Percentiles rank a stretch among this genome's conserved stretches.
Evolutionary conservation across 2,113 vertebrate genomes (phyloP).

Genomic region (Pontoporia blainvillei): DNA sequence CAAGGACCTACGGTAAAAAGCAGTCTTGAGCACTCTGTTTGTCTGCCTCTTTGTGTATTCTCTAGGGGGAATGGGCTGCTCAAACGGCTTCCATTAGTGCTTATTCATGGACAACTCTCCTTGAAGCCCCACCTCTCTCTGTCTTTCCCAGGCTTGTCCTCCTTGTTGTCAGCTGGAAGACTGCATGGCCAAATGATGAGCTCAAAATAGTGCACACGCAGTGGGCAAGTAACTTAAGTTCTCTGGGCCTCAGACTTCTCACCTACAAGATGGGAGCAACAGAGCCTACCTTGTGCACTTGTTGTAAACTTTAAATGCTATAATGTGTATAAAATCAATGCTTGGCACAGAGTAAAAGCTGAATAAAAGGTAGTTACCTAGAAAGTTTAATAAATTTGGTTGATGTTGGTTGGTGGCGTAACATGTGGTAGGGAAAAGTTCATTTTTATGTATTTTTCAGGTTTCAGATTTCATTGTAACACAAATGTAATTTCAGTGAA

Average conservation of each 20-base stretch:
- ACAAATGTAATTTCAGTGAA: slow-evolving; percentile 50
- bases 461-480: slow-evolving; percentile 33
- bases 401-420: neutral
- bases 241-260: neutral
- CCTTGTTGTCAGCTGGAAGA: neutral
- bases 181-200: neutral
- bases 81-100: neutral
- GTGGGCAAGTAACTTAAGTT: neutral
- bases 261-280: neutral
- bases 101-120: neutral
- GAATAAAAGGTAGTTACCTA: neutral
- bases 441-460: slow-evolving; percentile 19
- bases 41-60: neutral
- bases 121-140: neutral
- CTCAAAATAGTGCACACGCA: neutral
- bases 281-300: neutral
- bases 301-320: neutral
- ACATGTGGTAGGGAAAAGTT: neutral
- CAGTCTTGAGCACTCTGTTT: neutral
- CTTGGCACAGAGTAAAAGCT: neutral
- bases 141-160: neutral
- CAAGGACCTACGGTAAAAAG: neutral
- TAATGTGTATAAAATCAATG: neutral
- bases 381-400: neutral
- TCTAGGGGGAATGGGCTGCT: neutral